Percentiles rank a stretch among this genome's conserved stretches.
Conservation (phyloP, 2,888 invertebrate species). For the Apamea sordens region DNA sequence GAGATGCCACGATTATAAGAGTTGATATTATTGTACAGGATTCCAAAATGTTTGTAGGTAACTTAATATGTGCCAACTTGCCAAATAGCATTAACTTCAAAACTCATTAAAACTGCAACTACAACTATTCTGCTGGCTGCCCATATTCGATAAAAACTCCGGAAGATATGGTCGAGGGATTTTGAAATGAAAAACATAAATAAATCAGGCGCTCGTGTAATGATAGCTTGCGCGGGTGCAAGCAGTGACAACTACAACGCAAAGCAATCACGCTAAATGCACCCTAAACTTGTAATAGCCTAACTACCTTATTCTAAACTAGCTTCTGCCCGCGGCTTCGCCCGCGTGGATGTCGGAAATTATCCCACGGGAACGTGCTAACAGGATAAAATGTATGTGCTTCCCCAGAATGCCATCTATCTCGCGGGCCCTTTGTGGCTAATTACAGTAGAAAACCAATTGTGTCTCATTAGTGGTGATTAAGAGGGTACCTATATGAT, state of each 20-base stretch:
- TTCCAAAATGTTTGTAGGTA: background rate
- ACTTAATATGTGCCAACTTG: background rate
- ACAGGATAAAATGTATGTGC: too few species aligned
- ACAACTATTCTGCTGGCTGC: background rate
- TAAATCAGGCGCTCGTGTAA: slow-evolving; percentile 13
- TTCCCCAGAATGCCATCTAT: too few species aligned
- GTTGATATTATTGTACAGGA: background rate
- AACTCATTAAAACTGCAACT: background rate
- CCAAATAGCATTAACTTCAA: background rate
- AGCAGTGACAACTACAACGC: background rate
- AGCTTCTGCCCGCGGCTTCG: too few species aligned
- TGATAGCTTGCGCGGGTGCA: background rate
- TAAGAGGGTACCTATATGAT: too few species aligned
- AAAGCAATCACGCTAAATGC: background rate
- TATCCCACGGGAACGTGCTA: too few species aligned
- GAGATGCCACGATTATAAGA: background rate
- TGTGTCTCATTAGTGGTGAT: too few species aligned
- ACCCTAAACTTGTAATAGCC: background rate
- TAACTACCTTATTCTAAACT: background rate
- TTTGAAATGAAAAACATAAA: slow-evolving; percentile 5
- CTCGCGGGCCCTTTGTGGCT: too few species aligned
- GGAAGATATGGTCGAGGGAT: background rate
- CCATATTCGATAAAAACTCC: background rate
- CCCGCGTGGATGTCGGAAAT: too few species aligned
- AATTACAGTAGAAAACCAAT: too few species aligned